A percentile compares a stretch with the other conserved stretches of the same genome.
phyloP scores from a whole-genome alignment of 2,888 invertebrate genomes.

The Acleris laterana region DNA sequence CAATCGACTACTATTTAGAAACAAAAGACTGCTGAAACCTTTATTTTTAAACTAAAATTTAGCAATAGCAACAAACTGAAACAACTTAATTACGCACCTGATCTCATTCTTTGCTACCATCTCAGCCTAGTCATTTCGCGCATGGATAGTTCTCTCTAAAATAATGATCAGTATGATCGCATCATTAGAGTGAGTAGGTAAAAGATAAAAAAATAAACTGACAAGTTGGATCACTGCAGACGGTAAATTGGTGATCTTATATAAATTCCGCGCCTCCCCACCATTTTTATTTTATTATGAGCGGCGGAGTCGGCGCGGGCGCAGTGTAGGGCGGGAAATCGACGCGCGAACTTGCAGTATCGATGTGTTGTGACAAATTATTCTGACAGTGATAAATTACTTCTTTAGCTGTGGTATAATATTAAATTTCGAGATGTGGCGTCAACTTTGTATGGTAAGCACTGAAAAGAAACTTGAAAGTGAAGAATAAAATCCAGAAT shows the following conservation, averaged over 20 bases:
- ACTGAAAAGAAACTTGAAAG: background rate
- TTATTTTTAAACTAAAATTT: constrained; percentile 10
- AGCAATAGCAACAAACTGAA: constrained; percentile 8
- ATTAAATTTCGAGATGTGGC: constrained; percentile 55
- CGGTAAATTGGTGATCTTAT: constrained; percentile 67
- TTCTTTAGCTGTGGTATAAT: constrained; percentile 47
- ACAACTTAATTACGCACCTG: constrained; percentile 28
- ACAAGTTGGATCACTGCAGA: constrained; percentile 54
- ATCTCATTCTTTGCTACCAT: constrained; percentile 38
- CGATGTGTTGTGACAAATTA: constrained; percentile 41
- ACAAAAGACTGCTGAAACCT: constrained; percentile 10
- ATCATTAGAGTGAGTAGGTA: constrained; percentile 57
- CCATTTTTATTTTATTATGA: constrained; percentile 59
- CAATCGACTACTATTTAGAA: constrained; percentile 22
- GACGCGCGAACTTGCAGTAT: constrained; percentile 47
- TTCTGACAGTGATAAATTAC: constrained; percentile 27
- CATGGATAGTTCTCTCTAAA: constrained; percentile 56
- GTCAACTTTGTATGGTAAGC: constrained; percentile 50
- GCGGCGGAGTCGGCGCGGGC: constrained; percentile 58
- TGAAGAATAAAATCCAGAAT: too few species aligned
- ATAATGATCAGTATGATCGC: constrained; percentile 54
- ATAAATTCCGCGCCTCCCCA: constrained; percentile 70
- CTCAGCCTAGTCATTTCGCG: constrained; percentile 59
- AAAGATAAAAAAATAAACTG: constrained; percentile 66
- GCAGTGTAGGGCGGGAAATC: constrained; percentile 56